phyloP scores from a whole-genome alignment of 1,140 invertebrate genomes.

The Drosophila triauraria region DNA sequence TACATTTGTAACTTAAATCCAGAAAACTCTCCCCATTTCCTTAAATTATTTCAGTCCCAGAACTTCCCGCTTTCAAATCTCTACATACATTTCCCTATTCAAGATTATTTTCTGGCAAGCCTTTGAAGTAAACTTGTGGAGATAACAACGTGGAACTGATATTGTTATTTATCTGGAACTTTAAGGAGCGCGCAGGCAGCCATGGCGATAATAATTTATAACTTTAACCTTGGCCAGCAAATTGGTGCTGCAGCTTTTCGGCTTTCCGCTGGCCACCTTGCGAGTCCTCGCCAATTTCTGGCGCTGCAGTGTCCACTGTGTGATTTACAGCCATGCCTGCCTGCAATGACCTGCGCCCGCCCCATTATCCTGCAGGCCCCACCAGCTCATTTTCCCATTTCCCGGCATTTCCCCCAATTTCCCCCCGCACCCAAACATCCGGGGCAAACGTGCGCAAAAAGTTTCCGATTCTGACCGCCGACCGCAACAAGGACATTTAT shows the following conservation, averaged over 20 bases:
- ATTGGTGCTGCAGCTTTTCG: slow-evolving; percentile 39
- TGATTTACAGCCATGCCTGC: slow-evolving; percentile 62
- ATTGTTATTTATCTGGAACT: slow-evolving; percentile 29
- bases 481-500: slow-evolving; percentile 81
- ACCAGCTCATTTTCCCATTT: slow-evolving; percentile 2
- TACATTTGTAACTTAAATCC: neutral
- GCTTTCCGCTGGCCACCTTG: slow-evolving; percentile 39
- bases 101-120: neutral
- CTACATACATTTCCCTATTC: neutral
- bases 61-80: neutral
- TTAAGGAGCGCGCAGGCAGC: slow-evolving; percentile 22
- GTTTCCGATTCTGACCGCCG: slow-evolving; percentile 58
- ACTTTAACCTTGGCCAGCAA: slow-evolving; percentile 68
- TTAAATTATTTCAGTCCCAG: neutral
- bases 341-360: slow-evolving; percentile 64
- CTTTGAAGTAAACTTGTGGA: neutral
- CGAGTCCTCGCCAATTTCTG: slow-evolving; percentile 49
- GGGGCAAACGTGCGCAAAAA: slow-evolving; percentile 64
- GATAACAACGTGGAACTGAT: slow-evolving; percentile 7
- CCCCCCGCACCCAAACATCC: slow-evolving; percentile 27
- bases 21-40: neutral
- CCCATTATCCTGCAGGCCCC: slow-evolving; percentile 7
- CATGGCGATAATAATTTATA: slow-evolving; percentile 68
- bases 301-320: slow-evolving; percentile 59
- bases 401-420: neutral